A percentile compares a stretch with the other conserved stretches of the same genome.
These are phyloP conservation scores for Loris lydekkerianus DNA, from an alignment of 2,797 vertebrate genomes.

Conservation along the genomic window DNA sequence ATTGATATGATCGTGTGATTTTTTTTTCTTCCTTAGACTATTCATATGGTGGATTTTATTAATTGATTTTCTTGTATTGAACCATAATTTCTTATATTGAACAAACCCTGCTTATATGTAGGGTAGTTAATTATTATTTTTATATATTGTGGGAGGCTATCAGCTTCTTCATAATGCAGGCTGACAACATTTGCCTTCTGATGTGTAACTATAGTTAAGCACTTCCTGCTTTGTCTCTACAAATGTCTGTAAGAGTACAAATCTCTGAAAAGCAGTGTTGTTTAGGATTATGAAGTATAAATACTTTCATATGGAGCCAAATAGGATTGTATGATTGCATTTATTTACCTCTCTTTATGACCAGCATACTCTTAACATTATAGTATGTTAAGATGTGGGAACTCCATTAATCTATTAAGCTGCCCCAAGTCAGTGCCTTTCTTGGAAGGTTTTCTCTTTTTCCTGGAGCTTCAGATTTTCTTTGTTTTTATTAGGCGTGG, in stretches of 20 bases:
- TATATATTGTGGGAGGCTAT: neutral
- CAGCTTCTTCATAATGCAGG: neutral
- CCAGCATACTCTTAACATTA: neutral
- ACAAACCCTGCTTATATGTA: neutral
- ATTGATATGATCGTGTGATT: neutral
- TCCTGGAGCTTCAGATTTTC: neutral
- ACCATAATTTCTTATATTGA: neutral
- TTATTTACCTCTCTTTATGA: neutral
- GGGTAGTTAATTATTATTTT: neutral
- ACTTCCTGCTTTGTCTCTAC: neutral
- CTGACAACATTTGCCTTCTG: neutral
- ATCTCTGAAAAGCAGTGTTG: neutral
- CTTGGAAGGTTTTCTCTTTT: neutral
- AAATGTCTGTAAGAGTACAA: slow-evolving; percentile 14
- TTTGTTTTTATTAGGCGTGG: neutral
- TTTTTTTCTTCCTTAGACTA: slow-evolving; percentile 24
- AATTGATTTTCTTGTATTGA: neutral
- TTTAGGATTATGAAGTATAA: neutral
- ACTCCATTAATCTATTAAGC: neutral
- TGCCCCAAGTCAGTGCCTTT: neutral
- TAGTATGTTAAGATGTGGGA: neutral
- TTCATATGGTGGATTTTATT: neutral
- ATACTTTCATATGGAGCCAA: neutral
- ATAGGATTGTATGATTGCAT: neutral
- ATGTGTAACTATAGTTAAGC: neutral